Evolutionary conservation across 2,888 invertebrate species (phyloP), one percentile per base, ranked within the genome.

Genomic region (Dexiosoma caninum): DNA sequence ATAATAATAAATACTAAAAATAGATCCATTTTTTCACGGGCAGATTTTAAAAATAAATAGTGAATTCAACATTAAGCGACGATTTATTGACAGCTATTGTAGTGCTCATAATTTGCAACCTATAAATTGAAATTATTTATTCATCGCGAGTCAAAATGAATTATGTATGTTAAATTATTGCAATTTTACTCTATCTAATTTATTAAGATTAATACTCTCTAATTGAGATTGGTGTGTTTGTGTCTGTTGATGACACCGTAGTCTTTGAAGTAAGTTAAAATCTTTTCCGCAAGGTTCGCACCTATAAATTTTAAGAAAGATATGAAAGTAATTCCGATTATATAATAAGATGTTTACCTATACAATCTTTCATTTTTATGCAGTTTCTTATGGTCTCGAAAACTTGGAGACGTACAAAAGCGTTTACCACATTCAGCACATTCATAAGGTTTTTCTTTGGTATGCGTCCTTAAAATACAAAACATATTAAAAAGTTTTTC

Each of bases 231-330:
- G 49, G 49, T 86, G 86, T 67, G 84, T 67, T 60, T 86, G 84
- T 8, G 87, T 86, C 60, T 83, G 84, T 40, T 82, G 64, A 81
- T 90, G 90, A 0, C 89, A 89, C 46, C 88, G 89, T 0, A 90
- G 83, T 70, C 90, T 90, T 77, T 90, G 90, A 1, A 87, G 86
- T 82, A 89, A 83, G 5, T 89, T 88, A 69, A 90, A 90, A 0
- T 86, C 85, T 76, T 89, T 90, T 3, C 85, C 84, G 71, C 90
- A 90, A 2, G 85, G 84, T 2, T 84, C 74, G 64, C 90, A 90
- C 60, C 88, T 89, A 66, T 2, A 83, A 82, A 27, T 5, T 27
- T 27, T 27, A 27, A 27, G n/a, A n/a, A 27, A 27, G 6, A 5
- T 27, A 6, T n/a, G n/a, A n/a, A n/a, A n/a, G n/a, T n/a, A n/a